Percentiles rank a stretch among this genome's conserved stretches.
phyloP scores from a whole-genome alignment of 2,797 vertebrate species.

The Lateolabrax maculatus region DNA sequence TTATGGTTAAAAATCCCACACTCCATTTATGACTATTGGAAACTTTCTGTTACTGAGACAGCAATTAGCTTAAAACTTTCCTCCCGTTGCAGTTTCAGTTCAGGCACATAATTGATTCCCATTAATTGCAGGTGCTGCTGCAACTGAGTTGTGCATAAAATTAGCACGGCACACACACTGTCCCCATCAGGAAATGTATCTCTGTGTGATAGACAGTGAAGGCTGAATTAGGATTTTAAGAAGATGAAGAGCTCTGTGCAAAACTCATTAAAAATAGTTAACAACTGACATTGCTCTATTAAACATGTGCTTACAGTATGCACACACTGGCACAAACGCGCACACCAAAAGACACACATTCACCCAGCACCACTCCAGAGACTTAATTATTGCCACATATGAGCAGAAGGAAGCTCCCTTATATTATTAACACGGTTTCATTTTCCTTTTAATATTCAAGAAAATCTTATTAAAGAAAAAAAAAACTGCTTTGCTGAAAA shows the following conservation, averaged over 20 bases:
- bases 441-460: constrained; percentile 80
- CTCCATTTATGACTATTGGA: constrained; percentile 40
- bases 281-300: constrained; percentile 70
- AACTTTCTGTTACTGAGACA: constrained; percentile 50
- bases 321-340: constrained; percentile 1
- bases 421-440: constrained; percentile 83
- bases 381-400: constrained; percentile 84
- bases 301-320: constrained; percentile 63
- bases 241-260: constrained; percentile 56
- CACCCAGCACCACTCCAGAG: constrained; percentile 70
- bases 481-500: constrained; percentile 63
- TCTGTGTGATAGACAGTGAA: constrained; percentile 58
- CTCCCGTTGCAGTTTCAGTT: constrained; percentile 30
- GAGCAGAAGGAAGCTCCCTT: constrained; percentile 72
- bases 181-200: constrained; percentile 49
- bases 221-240: constrained; percentile 65
- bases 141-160: constrained; percentile 51
- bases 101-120: constrained; percentile 64
- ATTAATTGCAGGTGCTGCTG: constrained; percentile 70
- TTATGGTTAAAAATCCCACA: constrained; percentile 23
- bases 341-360: constrained; percentile 14
- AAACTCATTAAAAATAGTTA: constrained; percentile 78
- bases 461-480: constrained; percentile 75
- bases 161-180: constrained; percentile 23
- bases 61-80: constrained; percentile 65